Conservation (phyloP, 2,888 invertebrate species). For the Diplolepis rosae region DNA sequence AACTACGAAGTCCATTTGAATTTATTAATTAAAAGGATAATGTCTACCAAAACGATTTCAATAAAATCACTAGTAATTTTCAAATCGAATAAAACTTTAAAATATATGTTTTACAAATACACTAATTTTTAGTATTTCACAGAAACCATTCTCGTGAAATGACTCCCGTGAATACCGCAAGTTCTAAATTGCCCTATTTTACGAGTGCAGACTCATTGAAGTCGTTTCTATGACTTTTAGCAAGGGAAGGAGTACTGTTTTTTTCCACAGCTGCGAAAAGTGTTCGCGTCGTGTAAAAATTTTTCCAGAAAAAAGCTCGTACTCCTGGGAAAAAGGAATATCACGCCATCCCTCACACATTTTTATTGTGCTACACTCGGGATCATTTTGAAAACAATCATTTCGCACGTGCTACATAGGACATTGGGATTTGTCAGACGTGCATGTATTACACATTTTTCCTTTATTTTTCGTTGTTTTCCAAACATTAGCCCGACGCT, state of each 20-base stretch:
- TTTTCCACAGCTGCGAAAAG: constrained; percentile 16
- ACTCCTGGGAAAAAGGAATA: constrained; percentile 24
- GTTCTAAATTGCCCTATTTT: constrained; percentile 26
- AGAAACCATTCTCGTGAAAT: too few species aligned
- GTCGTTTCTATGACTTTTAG: constrained; percentile 26
- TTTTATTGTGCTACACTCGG: constrained; percentile 52
- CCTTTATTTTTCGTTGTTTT: not conserved
- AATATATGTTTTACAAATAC: too few species aligned
- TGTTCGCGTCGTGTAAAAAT: constrained; percentile 22
- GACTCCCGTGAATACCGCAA: constrained; percentile 13
- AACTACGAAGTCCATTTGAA: too few species aligned
- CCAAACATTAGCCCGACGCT: not conserved
- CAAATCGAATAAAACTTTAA: too few species aligned
- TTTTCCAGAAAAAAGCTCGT: constrained; percentile 16
- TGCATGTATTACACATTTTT: not conserved
- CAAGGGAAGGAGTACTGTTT: constrained; percentile 8
- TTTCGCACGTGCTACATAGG: constrained; percentile 44
- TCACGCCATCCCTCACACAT: constrained; percentile 42
- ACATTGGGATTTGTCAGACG: constrained; percentile 44
- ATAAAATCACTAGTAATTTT: too few species aligned
- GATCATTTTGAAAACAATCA: constrained; percentile 49
- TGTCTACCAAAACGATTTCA: too few species aligned
- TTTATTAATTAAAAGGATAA: too few species aligned
- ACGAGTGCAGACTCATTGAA: constrained; percentile 15
- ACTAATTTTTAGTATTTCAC: too few species aligned